A percentile compares a stretch with the other conserved stretches of the same genome.
These are phyloP conservation scores for Cheiracanthium punctorium DNA, from an alignment of 2,888 invertebrate species.

Conservation along the genomic window DNA sequence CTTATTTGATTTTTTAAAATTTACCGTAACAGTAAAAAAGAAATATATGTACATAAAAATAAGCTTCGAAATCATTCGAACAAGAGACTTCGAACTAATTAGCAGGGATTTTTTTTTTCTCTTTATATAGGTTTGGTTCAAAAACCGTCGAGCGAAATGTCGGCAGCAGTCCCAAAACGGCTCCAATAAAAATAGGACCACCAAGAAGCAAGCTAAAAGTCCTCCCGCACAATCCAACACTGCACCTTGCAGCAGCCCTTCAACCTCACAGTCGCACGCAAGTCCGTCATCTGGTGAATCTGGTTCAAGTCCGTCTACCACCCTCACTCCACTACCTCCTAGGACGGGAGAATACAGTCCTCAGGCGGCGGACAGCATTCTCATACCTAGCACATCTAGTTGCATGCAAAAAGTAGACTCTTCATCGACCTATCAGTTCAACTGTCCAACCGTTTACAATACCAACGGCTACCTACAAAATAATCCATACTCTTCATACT, in stretches of 20 bases:
- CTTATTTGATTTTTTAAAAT: too few relatives aligned
- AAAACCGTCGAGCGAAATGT: constrained; percentile 79
- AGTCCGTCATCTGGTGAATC: constrained; percentile 73
- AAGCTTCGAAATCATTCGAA: too few relatives aligned
- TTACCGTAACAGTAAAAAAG: too few relatives aligned
- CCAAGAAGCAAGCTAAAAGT: constrained; percentile 67
- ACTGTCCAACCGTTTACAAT: constrained; percentile 75
- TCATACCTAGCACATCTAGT: constrained; percentile 57
- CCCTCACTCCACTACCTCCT: constrained; percentile 11
- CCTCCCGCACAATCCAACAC: constrained; percentile 72
- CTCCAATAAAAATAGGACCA: constrained; percentile 40
- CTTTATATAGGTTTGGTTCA: constrained; percentile 79
- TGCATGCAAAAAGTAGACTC: constrained; percentile 69
- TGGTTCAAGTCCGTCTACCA: constrained; percentile 56
- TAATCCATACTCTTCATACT: constrained; percentile 80
- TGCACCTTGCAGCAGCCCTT: constrained; percentile 71
- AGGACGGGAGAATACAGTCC: constrained; percentile 40
- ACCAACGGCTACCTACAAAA: constrained; percentile 79
- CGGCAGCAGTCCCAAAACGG: constrained; percentile 76
- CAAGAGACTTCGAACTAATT: too few relatives aligned
- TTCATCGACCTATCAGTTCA: constrained; percentile 75
- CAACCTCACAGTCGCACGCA: constrained; percentile 73
- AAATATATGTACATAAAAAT: too few relatives aligned
- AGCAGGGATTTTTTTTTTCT: too few relatives aligned
- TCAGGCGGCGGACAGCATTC: constrained; percentile 71